Base-by-base conservation (phyloP, 2,888 invertebrate genomes). In the Polymixis lichenea region DNA sequence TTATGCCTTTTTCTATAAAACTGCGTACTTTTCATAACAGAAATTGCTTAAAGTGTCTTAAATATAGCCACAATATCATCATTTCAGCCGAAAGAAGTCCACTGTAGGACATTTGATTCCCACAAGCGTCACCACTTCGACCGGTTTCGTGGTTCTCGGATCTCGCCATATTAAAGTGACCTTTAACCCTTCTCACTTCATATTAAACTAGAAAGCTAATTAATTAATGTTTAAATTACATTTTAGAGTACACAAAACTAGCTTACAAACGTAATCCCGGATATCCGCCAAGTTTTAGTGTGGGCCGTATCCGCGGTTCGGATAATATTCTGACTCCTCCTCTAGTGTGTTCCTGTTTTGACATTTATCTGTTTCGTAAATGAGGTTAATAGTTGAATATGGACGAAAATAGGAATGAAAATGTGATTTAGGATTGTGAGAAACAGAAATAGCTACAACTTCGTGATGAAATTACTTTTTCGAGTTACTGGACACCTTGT, bases 211-310 rank as follows among this genome's bases (percentile, higher is more conserved):
- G 56, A 69, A 22, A 79, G 15, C 55, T 82, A 84, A 76, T 75
- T 79, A 73, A 81, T 80, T 65, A 61, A 77, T 74, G 72, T 80
- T 80, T 55, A 46, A 72, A 80, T 78, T 81, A 82, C 71, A 76
- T 72, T 64, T 68, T 67, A 71, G 75, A 75, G 69, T 74, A 69
- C 43, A 67, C 67, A 64, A 66, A 82, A 76, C 72, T 72, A 81
- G 80, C 70, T 72, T 51, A 76, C 71, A 69, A 68, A 77, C 56
- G 65, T 84, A 84, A 84, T 80, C 74, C 86, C 84, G 88, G 88
- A 87, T 80, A 83, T 84, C 83, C 86, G 86, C 38, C 69, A 78
- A 82, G 78, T 84, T 82, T 78, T 68, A 80, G 73, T 64, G 78
- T 13, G 68, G 77, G 61, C 53, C 53, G 71, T 78, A 81, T 75